Base-by-base conservation (phyloP, 2,888 invertebrate species). In the Lasioglossum leucozonium region DNA sequence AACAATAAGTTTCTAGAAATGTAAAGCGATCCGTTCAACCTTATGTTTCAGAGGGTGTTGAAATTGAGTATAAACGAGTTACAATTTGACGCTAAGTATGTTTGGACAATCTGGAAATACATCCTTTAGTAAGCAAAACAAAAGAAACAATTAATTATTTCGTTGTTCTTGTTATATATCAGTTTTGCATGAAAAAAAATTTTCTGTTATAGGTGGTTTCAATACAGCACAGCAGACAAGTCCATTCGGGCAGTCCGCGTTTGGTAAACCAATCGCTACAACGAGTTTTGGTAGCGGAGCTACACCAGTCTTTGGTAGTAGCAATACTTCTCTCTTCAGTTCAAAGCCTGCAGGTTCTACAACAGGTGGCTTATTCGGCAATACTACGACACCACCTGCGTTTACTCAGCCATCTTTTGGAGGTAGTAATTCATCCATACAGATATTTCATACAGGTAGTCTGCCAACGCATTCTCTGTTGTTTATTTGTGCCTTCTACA, bases 291-390 rank as follows among this genome's bases (percentile, higher is more conserved):
- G 97, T 47, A 96, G 96, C 4, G 92, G 91, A 18, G 95, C 96
- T 0, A 96, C 97, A 8, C 96, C 97, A 0, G 96, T 97, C 0
- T 98, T 98, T 95, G 98, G 98, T 0, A 96, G 96, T 47, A 94
- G 95, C 81, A 94, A 95, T 72, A 95, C 96, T 51, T 95, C 96
- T 22, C 94, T 97, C 79, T 97, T 97, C 94, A 96, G 96, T 85
- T 91, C 94, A 55, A 94, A 94, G 72, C 94, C 96, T 13, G 94
- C 96, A 58, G 96, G 96, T 82, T 94, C 95, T 44, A 92, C 94
- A n/a, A 92, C 94, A 0, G 92, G 95, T 94, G 96, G 96, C 82
- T 95, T 97, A 2, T 97, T 97, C 95, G 97, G 97, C 8, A 95
- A 96, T 0, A 95, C 96, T 0, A 96, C 96, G 0, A 95, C 96